These are phyloP conservation scores for Rhagoletis zephyria DNA, from an alignment of 1,140 invertebrate species.

Conservation along the genomic window DNA sequence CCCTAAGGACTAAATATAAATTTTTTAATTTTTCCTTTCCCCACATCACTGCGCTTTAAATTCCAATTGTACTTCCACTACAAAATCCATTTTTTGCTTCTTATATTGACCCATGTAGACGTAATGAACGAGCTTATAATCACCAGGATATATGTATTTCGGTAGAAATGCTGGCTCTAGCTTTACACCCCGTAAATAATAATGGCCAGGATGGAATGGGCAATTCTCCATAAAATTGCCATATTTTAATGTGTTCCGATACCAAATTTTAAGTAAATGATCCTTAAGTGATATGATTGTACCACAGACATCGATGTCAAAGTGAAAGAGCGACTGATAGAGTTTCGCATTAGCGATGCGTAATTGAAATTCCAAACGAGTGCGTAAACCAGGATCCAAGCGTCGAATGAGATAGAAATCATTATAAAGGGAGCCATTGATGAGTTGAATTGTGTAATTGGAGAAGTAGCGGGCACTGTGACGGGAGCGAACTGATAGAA, in stretches of 20 bases:
- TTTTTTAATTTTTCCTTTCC: too few species aligned
- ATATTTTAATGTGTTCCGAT: conserved; percentile 57
- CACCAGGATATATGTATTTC: conserved; percentile 59
- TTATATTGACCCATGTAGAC: conserved; percentile 43
- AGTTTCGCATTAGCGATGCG: conserved; percentile 64
- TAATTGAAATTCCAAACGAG: conserved; percentile 63
- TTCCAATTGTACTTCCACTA: conserved; percentile 10
- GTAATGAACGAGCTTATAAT: conserved; percentile 57
- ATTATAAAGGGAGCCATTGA: conserved; percentile 60
- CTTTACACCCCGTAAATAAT: conserved; percentile 59
- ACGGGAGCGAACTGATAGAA: not conserved
- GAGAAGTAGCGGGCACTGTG: conserved; percentile 60
- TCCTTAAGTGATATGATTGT: conserved; percentile 60
- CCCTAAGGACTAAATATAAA: too few species aligned
- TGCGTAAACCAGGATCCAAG: conserved; percentile 62
- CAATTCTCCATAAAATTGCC: conserved; percentile 61
- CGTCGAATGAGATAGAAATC: conserved; percentile 61
- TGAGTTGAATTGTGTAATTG: conserved; percentile 61
- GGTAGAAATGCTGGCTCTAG: conserved; percentile 58
- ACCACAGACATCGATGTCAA: conserved; percentile 63
- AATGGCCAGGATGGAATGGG: conserved; percentile 58
- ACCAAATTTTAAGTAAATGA: conserved; percentile 62
- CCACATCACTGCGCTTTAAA: not conserved
- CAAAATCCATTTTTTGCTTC: not conserved
- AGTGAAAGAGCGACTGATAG: conserved; percentile 64